Evolutionary conservation across 2,797 vertebrate genomes (phyloP).

Genomic region (Morelia viridis): DNA sequence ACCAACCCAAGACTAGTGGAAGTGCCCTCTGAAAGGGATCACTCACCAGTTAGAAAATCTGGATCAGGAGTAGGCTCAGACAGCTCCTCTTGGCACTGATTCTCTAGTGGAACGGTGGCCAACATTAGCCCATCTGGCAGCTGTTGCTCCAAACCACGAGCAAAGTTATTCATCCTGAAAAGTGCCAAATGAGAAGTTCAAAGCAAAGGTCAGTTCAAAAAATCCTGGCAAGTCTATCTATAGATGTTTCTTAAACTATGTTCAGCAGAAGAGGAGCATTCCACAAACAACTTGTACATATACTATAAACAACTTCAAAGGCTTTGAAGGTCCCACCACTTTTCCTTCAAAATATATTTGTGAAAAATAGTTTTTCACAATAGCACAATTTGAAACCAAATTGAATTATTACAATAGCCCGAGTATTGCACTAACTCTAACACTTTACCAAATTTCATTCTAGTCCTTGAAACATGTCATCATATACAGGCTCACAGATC

Average conservation of each 20-base stretch:
- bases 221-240: neutral
- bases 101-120: conserved; percentile 91
- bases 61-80: conserved; percentile 92
- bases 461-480: neutral
- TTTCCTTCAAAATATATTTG: neutral
- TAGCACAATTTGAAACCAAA: neutral
- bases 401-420: neutral
- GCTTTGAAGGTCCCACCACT: neutral
- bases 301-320: neutral
- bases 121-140: conserved; percentile 94
- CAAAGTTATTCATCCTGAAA: conserved; percentile 95
- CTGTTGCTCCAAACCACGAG: conserved; percentile 93
- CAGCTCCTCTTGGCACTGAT: conserved; percentile 93
- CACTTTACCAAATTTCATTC: neutral
- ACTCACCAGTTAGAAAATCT: conserved; percentile 91
- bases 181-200: neutral
- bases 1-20: neutral
- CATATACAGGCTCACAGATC: neutral
- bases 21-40: neutral
- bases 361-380: neutral
- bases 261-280: neutral
- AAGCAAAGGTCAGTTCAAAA: neutral
- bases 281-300: neutral
- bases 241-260: neutral
- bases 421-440: neutral